A percentile compares a stretch with the other conserved stretches of the same genome.
Conservation (phyloP, 2,888 invertebrate genomes). For the Rhimphoctona megacephalus region DNA sequence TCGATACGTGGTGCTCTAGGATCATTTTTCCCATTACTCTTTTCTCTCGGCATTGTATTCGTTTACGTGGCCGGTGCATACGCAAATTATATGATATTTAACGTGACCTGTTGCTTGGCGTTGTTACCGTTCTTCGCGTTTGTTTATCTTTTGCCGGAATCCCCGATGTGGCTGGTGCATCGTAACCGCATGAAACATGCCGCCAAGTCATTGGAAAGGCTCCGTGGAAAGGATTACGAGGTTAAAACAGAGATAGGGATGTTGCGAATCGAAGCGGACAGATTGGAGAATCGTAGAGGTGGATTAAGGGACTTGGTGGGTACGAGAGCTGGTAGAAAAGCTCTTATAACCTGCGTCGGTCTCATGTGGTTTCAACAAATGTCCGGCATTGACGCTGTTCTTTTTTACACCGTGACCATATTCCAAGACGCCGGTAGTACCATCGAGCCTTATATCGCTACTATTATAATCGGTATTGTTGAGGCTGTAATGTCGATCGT, state of each 20-base stretch:
- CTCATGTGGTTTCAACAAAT: constrained; percentile 86
- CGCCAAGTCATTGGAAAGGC: constrained; percentile 70
- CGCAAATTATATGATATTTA: constrained; percentile 84
- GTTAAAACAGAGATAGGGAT: constrained; percentile 74
- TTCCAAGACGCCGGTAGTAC: constrained; percentile 83
- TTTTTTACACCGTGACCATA: constrained; percentile 84
- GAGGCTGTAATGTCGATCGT: constrained; percentile 84
- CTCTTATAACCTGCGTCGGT: constrained; percentile 84
- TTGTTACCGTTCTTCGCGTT: constrained; percentile 82
- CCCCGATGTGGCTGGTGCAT: constrained; percentile 80
- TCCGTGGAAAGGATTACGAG: constrained; percentile 78
- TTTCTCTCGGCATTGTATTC: constrained; percentile 85
- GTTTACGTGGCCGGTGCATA: constrained; percentile 84
- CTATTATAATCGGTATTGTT: constrained; percentile 86
- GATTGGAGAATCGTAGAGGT: constrained; percentile 76
- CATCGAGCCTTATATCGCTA: constrained; percentile 82
- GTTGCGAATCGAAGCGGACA: constrained; percentile 77
- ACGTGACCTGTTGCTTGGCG: constrained; percentile 82
- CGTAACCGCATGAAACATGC: constrained; percentile 74
- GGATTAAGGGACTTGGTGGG: constrained; percentile 78
- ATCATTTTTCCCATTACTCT: constrained; percentile 85
- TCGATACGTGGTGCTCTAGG: constrained; percentile 86
- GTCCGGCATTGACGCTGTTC: constrained; percentile 85
- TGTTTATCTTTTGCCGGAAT: constrained; percentile 79
- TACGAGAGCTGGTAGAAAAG: constrained; percentile 82